phyloP scores from a whole-genome alignment of 2,797 vertebrate species.

The Pelochelys cantorii region DNA sequence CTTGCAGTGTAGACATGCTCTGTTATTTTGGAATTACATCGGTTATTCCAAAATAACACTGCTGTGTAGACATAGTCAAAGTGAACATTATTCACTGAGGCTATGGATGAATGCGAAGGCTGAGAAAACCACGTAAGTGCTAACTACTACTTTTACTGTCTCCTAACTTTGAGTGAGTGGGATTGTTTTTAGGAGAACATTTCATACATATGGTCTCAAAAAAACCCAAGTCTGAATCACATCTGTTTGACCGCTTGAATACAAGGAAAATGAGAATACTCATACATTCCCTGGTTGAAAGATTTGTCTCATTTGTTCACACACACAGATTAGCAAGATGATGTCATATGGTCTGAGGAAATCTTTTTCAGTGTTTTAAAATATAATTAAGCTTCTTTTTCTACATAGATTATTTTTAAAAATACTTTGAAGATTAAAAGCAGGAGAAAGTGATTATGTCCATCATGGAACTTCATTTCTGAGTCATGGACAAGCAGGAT shows the following conservation, averaged over 20 bases:
- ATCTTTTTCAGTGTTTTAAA: neutral
- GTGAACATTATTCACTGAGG: neutral
- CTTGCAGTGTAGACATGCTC: too few species aligned
- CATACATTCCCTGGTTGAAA: neutral
- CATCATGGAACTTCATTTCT: neutral
- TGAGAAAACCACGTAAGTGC: neutral
- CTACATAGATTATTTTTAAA: neutral
- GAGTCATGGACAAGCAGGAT: neutral
- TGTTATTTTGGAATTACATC: too few species aligned
- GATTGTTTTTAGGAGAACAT: neutral
- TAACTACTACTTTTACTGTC: neutral
- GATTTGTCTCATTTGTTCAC: neutral
- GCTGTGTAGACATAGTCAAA: too few species aligned
- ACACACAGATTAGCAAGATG: neutral
- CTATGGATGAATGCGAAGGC: constrained; percentile 13
- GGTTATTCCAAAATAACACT: too few species aligned
- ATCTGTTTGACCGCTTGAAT: neutral
- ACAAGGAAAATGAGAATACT: neutral
- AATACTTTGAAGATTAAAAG: neutral
- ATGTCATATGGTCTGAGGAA: neutral
- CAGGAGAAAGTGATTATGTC: neutral
- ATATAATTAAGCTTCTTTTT: neutral
- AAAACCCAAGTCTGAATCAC: neutral
- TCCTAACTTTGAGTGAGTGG: neutral
- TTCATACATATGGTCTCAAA: neutral